Evolutionary conservation across 2,888 invertebrate species (phyloP), one percentile per base, ranked within the genome.

Genomic region (Schizotus pectinicornis): DNA sequence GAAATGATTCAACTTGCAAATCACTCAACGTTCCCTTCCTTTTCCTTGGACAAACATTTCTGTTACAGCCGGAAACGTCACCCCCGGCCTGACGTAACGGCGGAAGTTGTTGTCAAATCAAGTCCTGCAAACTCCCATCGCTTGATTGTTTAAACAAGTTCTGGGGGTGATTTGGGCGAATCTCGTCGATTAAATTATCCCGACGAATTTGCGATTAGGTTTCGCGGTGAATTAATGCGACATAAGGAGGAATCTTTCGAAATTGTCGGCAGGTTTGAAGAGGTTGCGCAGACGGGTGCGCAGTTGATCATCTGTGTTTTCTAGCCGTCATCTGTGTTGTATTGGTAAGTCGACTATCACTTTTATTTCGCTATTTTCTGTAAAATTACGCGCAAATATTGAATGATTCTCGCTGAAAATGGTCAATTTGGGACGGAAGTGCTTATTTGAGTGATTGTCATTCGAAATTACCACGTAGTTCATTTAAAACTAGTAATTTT

Each of bases 261-360:
- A 48, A 56, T 52, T 55, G 35, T 56, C 48, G 46, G 41, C 46
- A 54, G 57, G 51, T 56, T 43, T 47, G 43, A 57, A 62, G 45
- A 14, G 67, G 64, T 57, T 77, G 78, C 78, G 79, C 77, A 65
- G 59, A 64, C 57, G 66, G 50, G 79, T 81, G 82, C 80, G 77
- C 62, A 71, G 67, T 68, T 66, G 50, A 71, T 67, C 77, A 70
- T 72, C 79, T 79, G 77, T 81, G 80, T 79, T 79, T 22, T 79
- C 78, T 79, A 79, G 80, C 81, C 81, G 81, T 83, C 82, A 82
- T 80, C 81, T 82, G 81, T 81, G 80, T 81, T 81, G 80, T 80
- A 80, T 81, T 80, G 81, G 81, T 81, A 80, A 81, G 81, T 76
- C 73, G 73, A 71, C 72, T 72, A 70, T 72, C 72, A 70, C 68